Conservation (phyloP, 2,888 invertebrate genomes). For the Eueremaeus valkanovi region DNA sequence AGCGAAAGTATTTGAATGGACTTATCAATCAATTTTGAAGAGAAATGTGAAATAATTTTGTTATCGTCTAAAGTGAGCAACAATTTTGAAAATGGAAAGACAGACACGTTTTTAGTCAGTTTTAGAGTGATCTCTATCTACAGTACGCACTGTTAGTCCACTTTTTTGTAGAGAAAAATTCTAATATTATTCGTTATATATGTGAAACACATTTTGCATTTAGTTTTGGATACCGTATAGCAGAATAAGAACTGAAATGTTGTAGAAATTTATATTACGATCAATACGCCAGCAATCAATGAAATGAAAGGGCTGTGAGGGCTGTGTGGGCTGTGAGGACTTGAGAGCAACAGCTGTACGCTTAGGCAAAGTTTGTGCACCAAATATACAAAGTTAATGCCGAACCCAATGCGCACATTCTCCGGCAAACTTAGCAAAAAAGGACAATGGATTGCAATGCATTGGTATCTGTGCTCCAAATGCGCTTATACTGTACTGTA, state of each 20-base stretch:
- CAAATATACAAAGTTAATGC: conserved; percentile 16
- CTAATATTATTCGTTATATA: conserved; percentile 23
- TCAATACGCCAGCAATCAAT: conserved; percentile 31
- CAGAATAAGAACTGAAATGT: background rate
- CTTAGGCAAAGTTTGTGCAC: conserved; percentile 21
- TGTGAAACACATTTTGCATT: conserved; percentile 24
- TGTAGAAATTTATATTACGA: conserved; percentile 27
- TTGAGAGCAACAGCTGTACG: conserved; percentile 31
- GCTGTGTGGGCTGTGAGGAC: background rate
- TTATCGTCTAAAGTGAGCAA: background rate
- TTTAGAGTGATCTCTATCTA: background rate
- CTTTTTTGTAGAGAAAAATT: background rate
- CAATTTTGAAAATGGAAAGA: background rate
- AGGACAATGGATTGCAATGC: conserved; percentile 30
- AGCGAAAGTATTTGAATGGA: background rate
- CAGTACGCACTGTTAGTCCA: background rate
- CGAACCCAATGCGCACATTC: background rate
- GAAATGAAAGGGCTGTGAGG: conserved; percentile 31
- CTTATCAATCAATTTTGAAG: background rate
- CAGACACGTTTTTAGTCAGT: background rate
- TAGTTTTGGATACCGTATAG: background rate
- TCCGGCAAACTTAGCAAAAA: background rate
- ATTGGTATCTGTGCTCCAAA: background rate
- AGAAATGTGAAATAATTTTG: no score
- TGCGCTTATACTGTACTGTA: background rate